These are phyloP conservation scores for Drosophila erecta DNA, from an alignment of 1,140 invertebrate genomes.

Conservation along the genomic window DNA sequence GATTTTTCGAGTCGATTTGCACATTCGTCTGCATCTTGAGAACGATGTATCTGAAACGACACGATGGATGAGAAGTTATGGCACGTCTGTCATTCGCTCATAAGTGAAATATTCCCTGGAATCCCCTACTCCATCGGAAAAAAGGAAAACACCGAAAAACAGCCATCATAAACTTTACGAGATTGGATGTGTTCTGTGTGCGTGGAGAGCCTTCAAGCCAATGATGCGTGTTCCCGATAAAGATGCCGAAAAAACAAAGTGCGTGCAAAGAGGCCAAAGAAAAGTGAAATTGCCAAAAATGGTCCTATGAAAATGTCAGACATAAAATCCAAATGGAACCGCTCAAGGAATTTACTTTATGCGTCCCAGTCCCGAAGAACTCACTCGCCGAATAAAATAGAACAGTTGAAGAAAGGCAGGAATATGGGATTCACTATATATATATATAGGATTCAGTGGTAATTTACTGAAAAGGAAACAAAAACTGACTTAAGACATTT, in stretches of 20 bases:
- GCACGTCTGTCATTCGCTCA: conserved; percentile 37
- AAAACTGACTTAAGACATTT: too few species aligned
- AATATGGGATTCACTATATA: neutral
- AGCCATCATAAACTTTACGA: conserved; percentile 56
- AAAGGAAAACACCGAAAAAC: neutral
- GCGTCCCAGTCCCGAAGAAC: neutral
- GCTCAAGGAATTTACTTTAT: conserved; percentile 15
- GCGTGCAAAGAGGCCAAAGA: neutral
- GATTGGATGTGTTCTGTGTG: conserved; percentile 38
- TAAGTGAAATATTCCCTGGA: conserved; percentile 49
- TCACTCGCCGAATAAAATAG: neutral
- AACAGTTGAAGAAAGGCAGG: neutral
- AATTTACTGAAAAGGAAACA: too few species aligned
- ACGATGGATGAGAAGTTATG: conserved; percentile 44
- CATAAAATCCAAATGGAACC: conserved; percentile 45
- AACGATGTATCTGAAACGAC: conserved; percentile 1
- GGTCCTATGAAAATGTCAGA: conserved; percentile 30
- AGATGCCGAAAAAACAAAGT: conserved; percentile 26
- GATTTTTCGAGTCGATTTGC: conserved; percentile 88
- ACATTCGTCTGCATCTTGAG: conserved; percentile 88
- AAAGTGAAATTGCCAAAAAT: conserved; percentile 19
- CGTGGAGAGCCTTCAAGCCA: conserved; percentile 37
- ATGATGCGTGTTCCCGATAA: conserved; percentile 71
- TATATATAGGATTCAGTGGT: too few species aligned
- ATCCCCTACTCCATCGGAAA: neutral